Evolutionary conservation across 2,888 invertebrate genomes (phyloP).

Genomic region (Hypercompe scribonia): DNA sequence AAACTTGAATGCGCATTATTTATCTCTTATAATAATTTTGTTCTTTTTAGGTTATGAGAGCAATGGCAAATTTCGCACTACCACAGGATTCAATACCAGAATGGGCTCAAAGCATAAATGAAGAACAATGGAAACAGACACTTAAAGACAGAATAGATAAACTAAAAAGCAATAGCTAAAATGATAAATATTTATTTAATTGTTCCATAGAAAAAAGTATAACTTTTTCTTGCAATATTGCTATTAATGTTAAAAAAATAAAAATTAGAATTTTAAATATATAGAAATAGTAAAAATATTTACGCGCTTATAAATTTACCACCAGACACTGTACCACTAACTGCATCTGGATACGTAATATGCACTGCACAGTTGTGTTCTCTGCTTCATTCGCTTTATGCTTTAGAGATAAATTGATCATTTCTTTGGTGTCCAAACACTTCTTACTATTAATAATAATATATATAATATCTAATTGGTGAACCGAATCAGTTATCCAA

Average conservation of each 20-base stretch:
- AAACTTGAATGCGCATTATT: no score
- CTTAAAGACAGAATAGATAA: slow-evolving; percentile 86
- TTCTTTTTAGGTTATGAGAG: slow-evolving; percentile 87
- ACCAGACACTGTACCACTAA: background rate
- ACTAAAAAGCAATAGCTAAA: slow-evolving; percentile 70
- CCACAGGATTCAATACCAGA: slow-evolving; percentile 89
- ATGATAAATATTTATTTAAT: background rate
- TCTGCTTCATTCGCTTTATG: background rate
- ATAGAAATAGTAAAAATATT: background rate
- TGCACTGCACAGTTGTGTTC: background rate
- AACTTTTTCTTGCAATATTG: background rate
- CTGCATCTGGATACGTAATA: background rate
- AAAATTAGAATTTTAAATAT: background rate
- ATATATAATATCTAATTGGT: background rate
- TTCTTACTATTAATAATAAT: background rate
- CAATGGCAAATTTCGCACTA: slow-evolving; percentile 89
- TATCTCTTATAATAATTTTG: background rate
- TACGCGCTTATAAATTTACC: background rate
- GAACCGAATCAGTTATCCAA: slow-evolving; percentile 22
- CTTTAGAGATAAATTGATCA: background rate
- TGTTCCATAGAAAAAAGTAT: background rate
- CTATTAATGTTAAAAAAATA: background rate
- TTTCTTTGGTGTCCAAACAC: slow-evolving; percentile 11
- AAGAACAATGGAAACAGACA: slow-evolving; percentile 90
- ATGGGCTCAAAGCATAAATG: slow-evolving; percentile 90